These are phyloP conservation scores for Eucera pruinosa DNA, from an alignment of 2,888 invertebrate genomes.

Conservation along the genomic window DNA sequence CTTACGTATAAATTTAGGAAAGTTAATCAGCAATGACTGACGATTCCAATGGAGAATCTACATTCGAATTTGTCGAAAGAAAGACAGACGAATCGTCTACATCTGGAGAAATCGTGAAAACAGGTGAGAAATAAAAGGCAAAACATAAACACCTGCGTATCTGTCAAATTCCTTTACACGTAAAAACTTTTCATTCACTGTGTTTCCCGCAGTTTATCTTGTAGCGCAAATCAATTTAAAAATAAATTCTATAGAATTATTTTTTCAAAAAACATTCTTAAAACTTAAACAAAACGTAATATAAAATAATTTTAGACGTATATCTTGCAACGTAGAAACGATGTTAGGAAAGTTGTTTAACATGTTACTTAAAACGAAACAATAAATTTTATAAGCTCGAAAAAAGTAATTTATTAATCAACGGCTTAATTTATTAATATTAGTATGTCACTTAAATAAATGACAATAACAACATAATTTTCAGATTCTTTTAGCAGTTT, in stretches of 20 bases:
- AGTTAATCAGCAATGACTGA: conserved; percentile 76
- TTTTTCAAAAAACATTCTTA: neutral
- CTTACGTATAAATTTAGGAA: conserved; percentile 33
- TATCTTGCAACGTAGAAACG: neutral
- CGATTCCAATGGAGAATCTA: conserved; percentile 82
- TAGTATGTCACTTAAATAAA: neutral
- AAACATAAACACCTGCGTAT: conserved; percentile 59
- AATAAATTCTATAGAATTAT: neutral
- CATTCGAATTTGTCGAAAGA: conserved; percentile 82
- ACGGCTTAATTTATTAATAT: neutral
- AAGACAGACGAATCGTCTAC: conserved; percentile 77
- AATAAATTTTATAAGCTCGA: neutral
- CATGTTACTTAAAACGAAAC: neutral
- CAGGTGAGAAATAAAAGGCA: conserved; percentile 70
- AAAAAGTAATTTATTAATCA: neutral
- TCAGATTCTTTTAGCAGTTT: conserved; percentile 83
- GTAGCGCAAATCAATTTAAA: neutral
- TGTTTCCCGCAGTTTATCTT: neutral
- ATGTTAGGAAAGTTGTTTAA: neutral
- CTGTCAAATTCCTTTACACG: conserved; percentile 50
- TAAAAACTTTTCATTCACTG: neutral
- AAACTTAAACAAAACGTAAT: neutral
- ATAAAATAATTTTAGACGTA: neutral
- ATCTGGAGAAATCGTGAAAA: conserved; percentile 74
- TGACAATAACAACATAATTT: conserved; percentile 50